Conservation (phyloP, 2,113 vertebrate species). For the Haemorhous mexicanus region DNA sequence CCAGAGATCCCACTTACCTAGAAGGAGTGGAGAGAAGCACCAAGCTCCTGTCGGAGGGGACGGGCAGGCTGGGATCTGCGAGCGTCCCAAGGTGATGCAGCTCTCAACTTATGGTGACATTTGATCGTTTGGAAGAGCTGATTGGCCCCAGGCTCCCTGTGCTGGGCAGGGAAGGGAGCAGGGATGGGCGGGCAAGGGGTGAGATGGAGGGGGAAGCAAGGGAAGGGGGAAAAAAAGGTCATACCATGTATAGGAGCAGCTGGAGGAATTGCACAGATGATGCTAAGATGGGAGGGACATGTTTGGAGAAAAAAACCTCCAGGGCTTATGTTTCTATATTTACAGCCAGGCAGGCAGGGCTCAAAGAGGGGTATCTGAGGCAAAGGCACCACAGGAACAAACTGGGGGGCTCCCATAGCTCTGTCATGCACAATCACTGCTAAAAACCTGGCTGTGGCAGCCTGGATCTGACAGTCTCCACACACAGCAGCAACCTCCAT, state of each 20-base stretch:
- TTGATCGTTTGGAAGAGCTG: conserved; percentile 75
- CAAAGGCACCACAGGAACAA: background rate
- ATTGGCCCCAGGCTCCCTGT: conserved; percentile 75
- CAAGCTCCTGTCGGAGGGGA: conserved; percentile 71
- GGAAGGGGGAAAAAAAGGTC: conserved; percentile 33
- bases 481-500: background rate
- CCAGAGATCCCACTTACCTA: conserved; percentile 73
- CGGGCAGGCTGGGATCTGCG: conserved; percentile 67
- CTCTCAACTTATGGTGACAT: conserved; percentile 86
- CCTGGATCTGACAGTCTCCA: background rate
- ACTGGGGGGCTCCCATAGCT: rapidly evolving
- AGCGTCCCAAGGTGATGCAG: conserved; percentile 60
- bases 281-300: conserved; percentile 71
- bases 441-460: background rate
- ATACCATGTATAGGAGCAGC: conserved; percentile 79
- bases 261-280: conserved; percentile 75
- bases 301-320: conserved; percentile 62
- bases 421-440: rapidly evolving
- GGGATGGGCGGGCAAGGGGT: background rate
- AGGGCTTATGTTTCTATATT: conserved; percentile 87
- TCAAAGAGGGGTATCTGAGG: conserved; percentile 48
- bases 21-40: conserved; percentile 67
- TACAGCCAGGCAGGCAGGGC: conserved; percentile 75
- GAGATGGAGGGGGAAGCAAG: background rate
- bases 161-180: conserved; percentile 34